Evolutionary conservation across 2,888 invertebrate species (phyloP).

Genomic region (Oligia latruncula): DNA sequence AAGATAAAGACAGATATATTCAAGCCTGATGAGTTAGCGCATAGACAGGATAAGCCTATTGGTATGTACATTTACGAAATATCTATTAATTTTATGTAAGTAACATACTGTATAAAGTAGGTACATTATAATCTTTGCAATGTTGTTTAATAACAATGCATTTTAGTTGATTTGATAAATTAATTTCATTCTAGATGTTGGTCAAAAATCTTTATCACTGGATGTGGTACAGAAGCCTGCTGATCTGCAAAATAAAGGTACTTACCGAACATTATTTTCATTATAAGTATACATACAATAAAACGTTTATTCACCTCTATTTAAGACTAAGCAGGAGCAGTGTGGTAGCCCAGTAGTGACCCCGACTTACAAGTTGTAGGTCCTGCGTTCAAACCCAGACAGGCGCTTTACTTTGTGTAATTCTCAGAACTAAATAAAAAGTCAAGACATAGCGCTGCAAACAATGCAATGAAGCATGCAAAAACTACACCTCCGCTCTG

Average conservation of each 20-base stretch:
- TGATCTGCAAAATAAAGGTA: constrained; percentile 78
- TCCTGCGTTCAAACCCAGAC: too few species aligned
- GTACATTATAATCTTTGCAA: neutral
- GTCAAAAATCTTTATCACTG: constrained; percentile 72
- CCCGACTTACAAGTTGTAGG: too few species aligned
- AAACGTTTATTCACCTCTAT: neutral
- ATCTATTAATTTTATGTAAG: neutral
- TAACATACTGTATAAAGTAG: neutral
- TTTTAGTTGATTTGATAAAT: neutral
- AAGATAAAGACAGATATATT: constrained; percentile 89
- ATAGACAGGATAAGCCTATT: constrained; percentile 81
- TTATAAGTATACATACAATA: neutral
- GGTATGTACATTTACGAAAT: constrained; percentile 20
- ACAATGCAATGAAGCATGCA: too few species aligned
- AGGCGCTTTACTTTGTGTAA: too few species aligned
- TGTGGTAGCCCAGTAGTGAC: too few species aligned
- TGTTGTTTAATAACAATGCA: neutral
- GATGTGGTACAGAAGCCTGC: constrained; percentile 75
- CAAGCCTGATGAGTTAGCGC: constrained; percentile 85
- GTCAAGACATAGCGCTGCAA: too few species aligned
- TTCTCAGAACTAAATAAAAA: too few species aligned
- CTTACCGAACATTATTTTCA: neutral
- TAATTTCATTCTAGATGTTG: constrained; percentile 71
- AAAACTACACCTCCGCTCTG: too few species aligned
- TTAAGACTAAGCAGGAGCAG: neutral